Base-by-base conservation (phyloP, 2,797 vertebrate genomes). In the Fratercula arctica region DNA sequence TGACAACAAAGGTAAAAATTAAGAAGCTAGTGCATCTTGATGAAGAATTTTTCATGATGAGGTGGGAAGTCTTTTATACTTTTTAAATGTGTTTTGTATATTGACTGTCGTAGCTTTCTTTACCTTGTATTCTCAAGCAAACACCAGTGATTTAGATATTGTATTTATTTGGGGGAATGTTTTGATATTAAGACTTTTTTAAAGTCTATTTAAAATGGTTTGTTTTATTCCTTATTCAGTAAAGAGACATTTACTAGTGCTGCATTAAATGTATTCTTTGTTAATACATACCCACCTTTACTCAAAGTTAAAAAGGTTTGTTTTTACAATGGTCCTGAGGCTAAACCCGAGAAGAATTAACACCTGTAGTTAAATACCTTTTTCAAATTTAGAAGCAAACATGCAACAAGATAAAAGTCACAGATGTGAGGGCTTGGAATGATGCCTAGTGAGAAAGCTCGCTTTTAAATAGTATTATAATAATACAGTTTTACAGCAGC, bases 321-420 rank as follows among this genome's bases (percentile, higher is more conserved):
- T 26, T 92, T 97, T 96, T 83, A 85, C 91, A 93, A 60, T 92
- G 87, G 75, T 97, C 96, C 96, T 94, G 85, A 20, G 93, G 94
- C 94, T 95, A 97, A 95, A 96, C 63, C 82, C 9, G 3, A 48
- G 77, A 93, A 94, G 85, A 96, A 96, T 96, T 97, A 97, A 96
- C 94, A 96, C 95, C 97, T 97, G 96, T 97, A 97, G 91, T 68
- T 96, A 96, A 97, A 97, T 93, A 95, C 68, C 48, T 96, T 84
- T 94, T 95, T 97, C 91, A 97, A 87, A 95, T 95, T 82, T 95
- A 97, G 94, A 94, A 95, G 89, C 89, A 96, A 95, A 93, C 91
- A 61, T 92, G 84, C 91, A 95, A 78, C 81, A 89, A 95, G 97
- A 97, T 97, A 96, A 97, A 97, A 96, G 91, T 88, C 92, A 97